Evolutionary conservation across 1,140 invertebrate genomes (phyloP).

Genomic region (Whitmania pigra): DNA sequence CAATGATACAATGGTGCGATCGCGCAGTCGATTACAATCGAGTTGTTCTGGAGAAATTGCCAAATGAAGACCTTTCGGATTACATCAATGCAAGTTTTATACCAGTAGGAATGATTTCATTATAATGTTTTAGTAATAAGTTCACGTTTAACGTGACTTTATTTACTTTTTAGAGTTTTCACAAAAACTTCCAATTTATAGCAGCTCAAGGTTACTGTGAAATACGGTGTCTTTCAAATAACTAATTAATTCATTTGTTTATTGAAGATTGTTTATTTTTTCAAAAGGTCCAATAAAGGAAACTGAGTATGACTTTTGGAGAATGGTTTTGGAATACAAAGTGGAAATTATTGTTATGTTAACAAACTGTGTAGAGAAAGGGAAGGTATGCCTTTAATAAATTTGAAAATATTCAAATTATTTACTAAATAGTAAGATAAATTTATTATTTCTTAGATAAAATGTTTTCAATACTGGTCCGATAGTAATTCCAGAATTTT

Average conservation of each 20-base stretch:
- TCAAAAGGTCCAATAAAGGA: conserved; percentile 49
- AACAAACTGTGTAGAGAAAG: conserved; percentile 46
- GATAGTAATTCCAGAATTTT: not conserved
- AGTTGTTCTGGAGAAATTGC: not conserved
- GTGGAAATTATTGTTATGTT: conserved; percentile 61
- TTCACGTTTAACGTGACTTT: too few species aligned
- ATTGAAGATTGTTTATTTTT: too few species aligned
- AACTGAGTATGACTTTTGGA: conserved; percentile 61
- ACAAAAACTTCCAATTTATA: too few species aligned
- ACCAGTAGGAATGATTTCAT: not conserved
- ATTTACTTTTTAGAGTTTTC: too few species aligned
- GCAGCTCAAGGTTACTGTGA: too few species aligned
- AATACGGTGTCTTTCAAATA: too few species aligned
- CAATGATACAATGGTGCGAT: not conserved
- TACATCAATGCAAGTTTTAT: conserved; percentile 6
- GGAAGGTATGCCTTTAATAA: conserved; percentile 45
- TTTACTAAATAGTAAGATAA: too few species aligned
- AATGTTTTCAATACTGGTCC: conserved; percentile 7
- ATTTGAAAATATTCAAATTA: not conserved
- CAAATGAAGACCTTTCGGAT: not conserved
- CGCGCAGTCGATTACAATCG: not conserved
- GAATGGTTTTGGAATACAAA: conserved; percentile 62
- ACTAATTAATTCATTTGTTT: too few species aligned
- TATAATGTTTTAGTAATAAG: too few species aligned
- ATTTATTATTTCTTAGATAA: not conserved